Evolutionary conservation across 1,140 invertebrate species (phyloP).

Genomic region (Hyles euphorbiae): DNA sequence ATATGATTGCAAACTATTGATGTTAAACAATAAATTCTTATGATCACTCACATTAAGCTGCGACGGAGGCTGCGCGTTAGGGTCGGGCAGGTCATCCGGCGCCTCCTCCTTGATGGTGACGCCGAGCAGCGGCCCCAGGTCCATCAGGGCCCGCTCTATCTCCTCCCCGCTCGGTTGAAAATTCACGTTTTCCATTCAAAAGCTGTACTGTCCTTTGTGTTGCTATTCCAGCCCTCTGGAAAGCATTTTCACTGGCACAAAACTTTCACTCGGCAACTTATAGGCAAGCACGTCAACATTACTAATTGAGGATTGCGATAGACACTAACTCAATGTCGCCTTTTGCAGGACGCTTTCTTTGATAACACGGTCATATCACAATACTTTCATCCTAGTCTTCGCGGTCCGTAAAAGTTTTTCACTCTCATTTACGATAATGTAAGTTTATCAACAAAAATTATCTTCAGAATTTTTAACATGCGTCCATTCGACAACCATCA

Average conservation of each 20-base stretch:
- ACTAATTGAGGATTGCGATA: conserved; percentile 47
- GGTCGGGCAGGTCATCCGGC: conserved; percentile 47
- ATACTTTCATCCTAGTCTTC: conserved; percentile 1
- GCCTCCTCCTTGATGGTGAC: conserved; percentile 68
- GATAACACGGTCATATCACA: not conserved
- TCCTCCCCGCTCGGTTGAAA: conserved; percentile 60
- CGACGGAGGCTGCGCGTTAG: conserved; percentile 15
- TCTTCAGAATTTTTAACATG: conserved; percentile 38
- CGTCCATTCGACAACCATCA: conserved; percentile 41
- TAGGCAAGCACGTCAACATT: conserved; percentile 49
- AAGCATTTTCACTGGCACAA: conserved; percentile 39
- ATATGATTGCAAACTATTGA: too few relatives aligned
- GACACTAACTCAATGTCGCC: conserved; percentile 32
- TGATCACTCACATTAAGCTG: conserved; percentile 21
- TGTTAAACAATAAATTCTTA: too few relatives aligned
- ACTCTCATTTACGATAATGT: conserved; percentile 1
- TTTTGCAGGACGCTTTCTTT: conserved; percentile 11
- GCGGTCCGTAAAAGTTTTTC: conserved; percentile 5
- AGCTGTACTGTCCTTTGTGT: conserved; percentile 13
- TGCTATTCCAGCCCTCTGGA: conserved; percentile 25
- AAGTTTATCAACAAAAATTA: conserved; percentile 28
- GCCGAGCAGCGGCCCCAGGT: conserved; percentile 65
- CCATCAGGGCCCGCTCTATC: conserved; percentile 67
- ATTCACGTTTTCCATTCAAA: conserved; percentile 54
- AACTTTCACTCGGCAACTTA: conserved; percentile 59